Evolutionary conservation across 2,113 vertebrate genomes (phyloP).

Genomic region (Pituophis catenifer): DNA sequence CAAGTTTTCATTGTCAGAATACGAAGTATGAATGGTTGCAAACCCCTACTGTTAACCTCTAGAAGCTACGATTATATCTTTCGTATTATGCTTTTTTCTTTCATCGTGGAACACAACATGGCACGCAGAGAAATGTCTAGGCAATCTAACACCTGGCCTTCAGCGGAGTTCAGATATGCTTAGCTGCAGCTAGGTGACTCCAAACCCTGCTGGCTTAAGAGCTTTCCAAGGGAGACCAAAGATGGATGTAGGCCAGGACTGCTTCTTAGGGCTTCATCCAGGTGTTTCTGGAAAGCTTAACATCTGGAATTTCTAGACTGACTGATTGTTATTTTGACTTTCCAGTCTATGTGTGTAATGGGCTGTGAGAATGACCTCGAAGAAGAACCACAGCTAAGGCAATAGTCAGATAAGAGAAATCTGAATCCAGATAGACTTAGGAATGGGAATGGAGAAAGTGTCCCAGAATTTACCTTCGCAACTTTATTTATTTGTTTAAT

Average conservation of each 20-base stretch:
- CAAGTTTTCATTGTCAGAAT: background rate
- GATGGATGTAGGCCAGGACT: background rate
- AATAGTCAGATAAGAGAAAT: background rate
- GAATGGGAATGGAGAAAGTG: background rate
- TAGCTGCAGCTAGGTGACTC: background rate
- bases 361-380: background rate
- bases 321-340: background rate
- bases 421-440: background rate
- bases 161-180: background rate
- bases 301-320: background rate
- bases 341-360: background rate
- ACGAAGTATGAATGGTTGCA: background rate
- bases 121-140: background rate
- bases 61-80: background rate
- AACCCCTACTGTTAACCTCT: background rate
- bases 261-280: background rate
- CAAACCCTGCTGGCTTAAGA: background rate
- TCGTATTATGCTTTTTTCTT: background rate
- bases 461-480: background rate
- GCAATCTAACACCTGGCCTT: background rate
- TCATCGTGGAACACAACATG: background rate
- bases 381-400: background rate
- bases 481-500: background rate
- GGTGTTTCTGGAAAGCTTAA: background rate
- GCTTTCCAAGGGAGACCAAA: background rate